Evolutionary conservation across 2,888 invertebrate genomes (phyloP).

Genomic region (Dynastes tityus): DNA sequence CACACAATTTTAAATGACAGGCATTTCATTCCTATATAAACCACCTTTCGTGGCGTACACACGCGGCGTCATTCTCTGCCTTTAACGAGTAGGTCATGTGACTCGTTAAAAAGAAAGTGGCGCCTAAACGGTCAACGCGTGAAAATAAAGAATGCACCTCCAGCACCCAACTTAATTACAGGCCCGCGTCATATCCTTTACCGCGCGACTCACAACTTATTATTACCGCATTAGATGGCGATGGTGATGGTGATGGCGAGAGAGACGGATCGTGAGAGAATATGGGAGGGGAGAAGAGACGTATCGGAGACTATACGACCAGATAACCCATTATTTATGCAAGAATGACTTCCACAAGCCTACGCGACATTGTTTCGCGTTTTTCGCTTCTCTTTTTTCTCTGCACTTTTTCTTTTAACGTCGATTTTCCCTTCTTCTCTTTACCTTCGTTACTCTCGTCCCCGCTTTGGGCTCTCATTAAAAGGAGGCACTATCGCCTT

Average conservation of each 20-base stretch:
- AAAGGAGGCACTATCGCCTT: not conserved
- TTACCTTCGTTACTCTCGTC: slow-evolving; percentile 1
- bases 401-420: not conserved
- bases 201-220: slow-evolving; percentile 5
- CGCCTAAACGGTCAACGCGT: slow-evolving; percentile 38
- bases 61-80: slow-evolving; percentile 19
- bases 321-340: slow-evolving; percentile 45
- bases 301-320: slow-evolving; percentile 6
- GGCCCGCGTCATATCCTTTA: slow-evolving; percentile 8
- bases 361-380: slow-evolving; percentile 45
- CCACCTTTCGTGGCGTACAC: not conserved
- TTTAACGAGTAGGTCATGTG: slow-evolving; percentile 20
- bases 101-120: slow-evolving; percentile 43
- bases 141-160: slow-evolving; percentile 41
- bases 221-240: slow-evolving; percentile 26
- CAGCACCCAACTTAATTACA: slow-evolving; percentile 37
- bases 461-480: slow-evolving; percentile 2
- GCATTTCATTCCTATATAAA: slow-evolving; percentile 15
- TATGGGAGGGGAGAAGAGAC: not conserved
- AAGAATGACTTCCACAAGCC: slow-evolving; percentile 38
- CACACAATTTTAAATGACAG: slow-evolving; percentile 4
- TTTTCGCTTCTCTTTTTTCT: slow-evolving; percentile 29
- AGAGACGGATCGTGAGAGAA: not conserved
- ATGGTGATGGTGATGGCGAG: not conserved
- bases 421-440: not conserved